Conservation (phyloP, 2,888 invertebrate species). For the Graphium colonna region DNA sequence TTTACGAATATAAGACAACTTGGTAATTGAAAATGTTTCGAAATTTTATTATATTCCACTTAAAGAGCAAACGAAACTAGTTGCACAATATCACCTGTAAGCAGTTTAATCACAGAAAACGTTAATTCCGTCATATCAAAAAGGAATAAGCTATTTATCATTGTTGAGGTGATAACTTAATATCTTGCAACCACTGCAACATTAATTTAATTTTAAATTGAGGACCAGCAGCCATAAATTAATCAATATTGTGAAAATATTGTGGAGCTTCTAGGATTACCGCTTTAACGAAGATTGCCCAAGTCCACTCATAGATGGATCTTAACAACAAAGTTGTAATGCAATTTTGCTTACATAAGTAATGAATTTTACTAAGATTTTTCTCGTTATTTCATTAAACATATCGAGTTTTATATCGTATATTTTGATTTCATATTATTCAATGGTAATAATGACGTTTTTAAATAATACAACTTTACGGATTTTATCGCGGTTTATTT, state of each 20-base stretch:
- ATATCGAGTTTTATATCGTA: too few relatives aligned
- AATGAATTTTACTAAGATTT: not conserved
- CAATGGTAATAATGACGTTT: too few relatives aligned
- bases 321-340: not conserved
- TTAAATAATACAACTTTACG: too few relatives aligned
- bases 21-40: too few relatives aligned
- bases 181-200: conserved; percentile 3
- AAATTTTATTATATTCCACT: too few relatives aligned
- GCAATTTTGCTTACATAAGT: not conserved
- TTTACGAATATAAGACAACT: too few relatives aligned
- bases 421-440: too few relatives aligned
- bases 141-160: conserved; percentile 10
- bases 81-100: conserved; percentile 1
- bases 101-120: conserved; percentile 2
- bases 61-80: not conserved
- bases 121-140: not conserved
- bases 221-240: conserved; percentile 13
- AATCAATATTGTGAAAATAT: conserved; percentile 19
- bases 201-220: conserved; percentile 22
- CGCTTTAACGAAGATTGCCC: conserved; percentile 18
- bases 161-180: conserved; percentile 18
- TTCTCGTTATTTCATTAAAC: too few relatives aligned
- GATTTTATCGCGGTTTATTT: too few relatives aligned
- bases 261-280: conserved; percentile 18
- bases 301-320: not conserved